Percentiles rank a stretch among this genome's conserved stretches.
Evolutionary conservation across 2,888 invertebrate species (phyloP).

Genomic region (Cephus pulcher): DNA sequence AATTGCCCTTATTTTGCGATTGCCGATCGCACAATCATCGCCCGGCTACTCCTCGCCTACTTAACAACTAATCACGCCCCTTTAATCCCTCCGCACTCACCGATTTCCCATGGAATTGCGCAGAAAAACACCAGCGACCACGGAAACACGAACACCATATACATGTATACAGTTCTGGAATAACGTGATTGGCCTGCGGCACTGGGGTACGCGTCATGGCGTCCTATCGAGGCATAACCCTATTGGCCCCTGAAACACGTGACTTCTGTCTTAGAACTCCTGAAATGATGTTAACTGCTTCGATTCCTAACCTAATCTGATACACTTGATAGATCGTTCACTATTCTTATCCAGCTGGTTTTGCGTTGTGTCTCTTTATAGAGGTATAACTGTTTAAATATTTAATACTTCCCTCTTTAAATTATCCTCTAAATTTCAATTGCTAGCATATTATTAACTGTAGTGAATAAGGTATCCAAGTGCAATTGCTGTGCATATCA

Average conservation of each 20-base stretch:
- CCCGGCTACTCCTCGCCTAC: constrained; percentile 28
- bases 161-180: constrained; percentile 55
- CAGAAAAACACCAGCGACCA: constrained; percentile 44
- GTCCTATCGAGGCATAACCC: constrained; percentile 31
- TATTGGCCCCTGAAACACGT: constrained; percentile 53
- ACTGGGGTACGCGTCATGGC: constrained; percentile 56
- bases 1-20: constrained; percentile 38
- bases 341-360: neutral
- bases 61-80: constrained; percentile 28
- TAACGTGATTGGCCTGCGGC: constrained; percentile 51
- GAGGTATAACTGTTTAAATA: neutral
- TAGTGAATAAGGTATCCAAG: neutral
- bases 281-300: constrained; percentile 35
- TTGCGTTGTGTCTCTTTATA: neutral
- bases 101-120: constrained; percentile 41
- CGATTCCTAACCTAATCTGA: constrained; percentile 34
- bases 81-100: constrained; percentile 42
- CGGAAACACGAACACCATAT: constrained; percentile 56
- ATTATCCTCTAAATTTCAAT: neutral
- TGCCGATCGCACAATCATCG: constrained; percentile 9
- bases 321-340: constrained; percentile 8
- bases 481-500: neutral
- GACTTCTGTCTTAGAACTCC: constrained; percentile 34
- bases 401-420: neutral
- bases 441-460: neutral